phyloP scores from a whole-genome alignment of 2,113 vertebrate species.

The Arothron firmamentum region DNA sequence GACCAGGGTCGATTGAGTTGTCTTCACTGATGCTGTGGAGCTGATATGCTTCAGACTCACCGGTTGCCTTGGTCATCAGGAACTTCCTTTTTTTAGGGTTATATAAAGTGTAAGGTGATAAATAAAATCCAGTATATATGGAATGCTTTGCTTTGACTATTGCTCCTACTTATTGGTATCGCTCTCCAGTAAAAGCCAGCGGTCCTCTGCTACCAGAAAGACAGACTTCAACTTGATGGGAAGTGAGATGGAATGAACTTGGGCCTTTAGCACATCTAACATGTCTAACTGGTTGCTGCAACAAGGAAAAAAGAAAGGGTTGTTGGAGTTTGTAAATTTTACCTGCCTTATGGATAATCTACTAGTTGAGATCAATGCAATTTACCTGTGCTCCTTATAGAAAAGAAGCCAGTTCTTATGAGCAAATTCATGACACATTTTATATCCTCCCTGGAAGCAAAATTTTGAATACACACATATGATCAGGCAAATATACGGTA shows the following conservation, averaged over 20 bases:
- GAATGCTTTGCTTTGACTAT: background rate
- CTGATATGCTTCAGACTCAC: slow-evolving; percentile 83
- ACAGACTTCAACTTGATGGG: slow-evolving; percentile 84
- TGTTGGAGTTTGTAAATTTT: background rate
- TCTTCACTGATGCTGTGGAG: slow-evolving; percentile 85
- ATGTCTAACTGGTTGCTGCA: slow-evolving; percentile 83
- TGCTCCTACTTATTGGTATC: slow-evolving; percentile 80
- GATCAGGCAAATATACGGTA: background rate
- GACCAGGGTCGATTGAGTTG: slow-evolving; percentile 72
- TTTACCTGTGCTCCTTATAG: slow-evolving; percentile 89
- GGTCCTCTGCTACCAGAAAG: slow-evolving; percentile 89
- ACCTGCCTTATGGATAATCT: background rate
- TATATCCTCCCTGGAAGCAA: slow-evolving; percentile 71
- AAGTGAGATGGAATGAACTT: slow-evolving; percentile 84
- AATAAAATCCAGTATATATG: background rate
- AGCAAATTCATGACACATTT: slow-evolving; percentile 94
- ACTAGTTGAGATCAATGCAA: background rate
- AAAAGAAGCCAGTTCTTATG: slow-evolving; percentile 97
- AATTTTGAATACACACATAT: background rate
- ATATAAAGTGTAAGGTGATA: background rate
- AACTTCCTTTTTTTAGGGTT: slow-evolving; percentile 82
- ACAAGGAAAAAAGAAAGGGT: slow-evolving; percentile 3
- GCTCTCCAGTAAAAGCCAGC: slow-evolving; percentile 89
- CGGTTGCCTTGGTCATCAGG: slow-evolving; percentile 86
- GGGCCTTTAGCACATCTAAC: slow-evolving; percentile 89